A percentile compares a stretch with the other conserved stretches of the same genome.
These are phyloP conservation scores for Helicoverpa zea DNA, from an alignment of 1,140 invertebrate genomes.

Conservation along the genomic window DNA sequence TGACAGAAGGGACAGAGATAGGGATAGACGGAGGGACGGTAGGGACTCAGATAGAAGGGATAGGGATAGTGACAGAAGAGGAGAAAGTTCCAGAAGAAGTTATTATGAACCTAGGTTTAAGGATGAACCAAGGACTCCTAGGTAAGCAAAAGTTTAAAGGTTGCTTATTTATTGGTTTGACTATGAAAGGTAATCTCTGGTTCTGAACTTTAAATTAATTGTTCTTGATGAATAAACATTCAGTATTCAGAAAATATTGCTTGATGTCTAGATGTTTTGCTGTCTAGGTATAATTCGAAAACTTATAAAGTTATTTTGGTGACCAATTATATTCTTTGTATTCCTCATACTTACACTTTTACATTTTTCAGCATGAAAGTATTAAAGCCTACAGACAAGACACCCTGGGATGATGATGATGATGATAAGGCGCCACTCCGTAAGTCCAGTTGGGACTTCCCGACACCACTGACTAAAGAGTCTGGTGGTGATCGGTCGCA, in stretches of 20 bases:
- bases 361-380: slow-evolving; percentile 86
- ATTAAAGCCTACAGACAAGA: slow-evolving; percentile 91
- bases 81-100: slow-evolving; percentile 87
- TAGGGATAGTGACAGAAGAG: slow-evolving; percentile 64
- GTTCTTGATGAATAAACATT: too few relatives aligned
- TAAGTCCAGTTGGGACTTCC: slow-evolving; percentile 96
- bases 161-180: too few relatives aligned
- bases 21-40: slow-evolving; percentile 83
- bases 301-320: too few relatives aligned
- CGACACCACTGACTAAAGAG: slow-evolving; percentile 91
- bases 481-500: slow-evolving; percentile 82
- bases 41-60: slow-evolving; percentile 77
- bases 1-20: slow-evolving; percentile 66
- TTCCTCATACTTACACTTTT: neutral
- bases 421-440: slow-evolving; percentile 90
- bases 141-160: too few relatives aligned
- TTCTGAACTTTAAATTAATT: too few relatives aligned
- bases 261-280: too few relatives aligned
- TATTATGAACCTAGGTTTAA: slow-evolving; percentile 91
- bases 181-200: too few relatives aligned
- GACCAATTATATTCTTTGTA: too few relatives aligned
- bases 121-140: slow-evolving; percentile 94
- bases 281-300: too few relatives aligned
- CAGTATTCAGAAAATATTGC: too few relatives aligned
- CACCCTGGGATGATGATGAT: slow-evolving; percentile 97